Conservation (phyloP, 2,888 invertebrate species). For the Acronicta leporina region DNA sequence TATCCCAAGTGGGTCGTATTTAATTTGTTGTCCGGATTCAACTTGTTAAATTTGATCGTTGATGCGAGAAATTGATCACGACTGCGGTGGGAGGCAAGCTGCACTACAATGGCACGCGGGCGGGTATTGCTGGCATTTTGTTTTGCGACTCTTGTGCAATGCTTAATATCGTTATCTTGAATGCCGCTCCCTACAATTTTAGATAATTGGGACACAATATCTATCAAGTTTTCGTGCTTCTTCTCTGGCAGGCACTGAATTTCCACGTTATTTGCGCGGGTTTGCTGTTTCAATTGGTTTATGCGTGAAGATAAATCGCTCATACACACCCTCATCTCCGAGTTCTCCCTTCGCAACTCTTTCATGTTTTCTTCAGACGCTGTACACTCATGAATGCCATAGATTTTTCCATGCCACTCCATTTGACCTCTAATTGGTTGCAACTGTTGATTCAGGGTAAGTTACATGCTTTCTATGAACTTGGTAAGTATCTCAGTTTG, state of each 20-base stretch:
- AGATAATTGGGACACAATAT: neutral
- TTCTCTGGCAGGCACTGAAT: neutral
- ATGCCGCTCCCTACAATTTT: neutral
- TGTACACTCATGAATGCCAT: neutral
- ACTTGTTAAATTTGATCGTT: neutral
- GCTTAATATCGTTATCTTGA: neutral
- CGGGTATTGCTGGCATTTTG: neutral
- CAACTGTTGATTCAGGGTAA: too few species aligned
- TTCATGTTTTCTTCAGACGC: neutral
- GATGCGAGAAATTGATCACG: too few species aligned
- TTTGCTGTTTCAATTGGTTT: neutral
- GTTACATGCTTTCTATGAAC: too few species aligned
- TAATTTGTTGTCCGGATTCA: neutral
- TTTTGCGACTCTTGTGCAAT: conserved; percentile 3
- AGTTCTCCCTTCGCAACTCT: neutral
- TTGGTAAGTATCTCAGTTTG: too few species aligned
- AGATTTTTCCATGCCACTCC: too few species aligned
- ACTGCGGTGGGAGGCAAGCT: neutral
- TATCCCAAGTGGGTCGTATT: neutral
- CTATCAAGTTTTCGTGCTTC: neutral
- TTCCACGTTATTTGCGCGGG: neutral
- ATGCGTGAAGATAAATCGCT: neutral
- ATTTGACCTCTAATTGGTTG: too few species aligned
- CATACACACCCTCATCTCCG: neutral
- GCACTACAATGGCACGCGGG: neutral